A percentile compares a stretch with the other conserved stretches of the same genome.
phyloP scores from a whole-genome alignment of 1,140 invertebrate genomes.

The Ridgeia piscesae region DNA sequence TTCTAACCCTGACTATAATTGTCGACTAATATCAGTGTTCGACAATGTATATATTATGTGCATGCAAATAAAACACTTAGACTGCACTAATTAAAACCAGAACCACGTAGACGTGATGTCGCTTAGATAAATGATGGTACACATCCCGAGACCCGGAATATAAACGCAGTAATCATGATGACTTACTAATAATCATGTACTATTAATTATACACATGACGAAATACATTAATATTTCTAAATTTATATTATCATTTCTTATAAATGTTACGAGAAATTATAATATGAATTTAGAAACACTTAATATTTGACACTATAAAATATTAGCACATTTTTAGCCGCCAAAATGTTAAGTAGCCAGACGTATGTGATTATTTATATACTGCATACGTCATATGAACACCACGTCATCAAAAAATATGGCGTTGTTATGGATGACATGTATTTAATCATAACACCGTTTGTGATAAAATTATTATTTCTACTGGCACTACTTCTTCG shows the following conservation, averaged over 20 bases:
- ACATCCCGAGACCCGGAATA: not conserved
- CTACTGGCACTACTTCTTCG: not conserved
- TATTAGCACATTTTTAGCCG: not conserved
- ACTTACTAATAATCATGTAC: not conserved
- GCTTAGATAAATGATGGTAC: not conserved
- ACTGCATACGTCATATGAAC: not conserved
- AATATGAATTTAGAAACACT: not conserved
- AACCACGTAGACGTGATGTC: not conserved
- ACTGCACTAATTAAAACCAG: not conserved
- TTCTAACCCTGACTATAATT: not conserved
- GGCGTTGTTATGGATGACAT: not conserved
- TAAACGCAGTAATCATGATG: not conserved
- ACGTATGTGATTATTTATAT: not conserved
- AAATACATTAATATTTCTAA: no score
- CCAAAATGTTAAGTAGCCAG: not conserved
- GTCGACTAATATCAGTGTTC: not conserved
- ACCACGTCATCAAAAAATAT: not conserved
- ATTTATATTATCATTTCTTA: no score
- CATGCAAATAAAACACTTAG: not conserved
- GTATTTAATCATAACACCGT: not conserved
- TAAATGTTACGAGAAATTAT: not conserved
- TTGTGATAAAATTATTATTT: not conserved
- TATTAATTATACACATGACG: not conserved
- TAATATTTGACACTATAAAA: not conserved
- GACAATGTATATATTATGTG: not conserved